phyloP scores from a whole-genome alignment of 2,797 vertebrate genomes.

The Sebastes alutus region DNA sequence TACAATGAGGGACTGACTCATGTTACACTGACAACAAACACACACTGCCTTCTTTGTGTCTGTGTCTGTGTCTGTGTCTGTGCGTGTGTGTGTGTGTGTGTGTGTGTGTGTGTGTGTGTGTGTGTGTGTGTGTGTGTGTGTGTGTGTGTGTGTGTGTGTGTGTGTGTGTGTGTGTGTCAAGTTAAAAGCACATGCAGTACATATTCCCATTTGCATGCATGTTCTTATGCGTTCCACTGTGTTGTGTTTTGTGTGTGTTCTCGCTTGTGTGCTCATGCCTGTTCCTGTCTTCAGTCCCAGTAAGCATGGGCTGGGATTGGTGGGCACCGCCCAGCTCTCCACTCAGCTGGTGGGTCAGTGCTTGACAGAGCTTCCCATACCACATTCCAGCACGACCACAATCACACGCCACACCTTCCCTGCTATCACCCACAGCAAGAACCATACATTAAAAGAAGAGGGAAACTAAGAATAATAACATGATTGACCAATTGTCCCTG shows the following conservation, averaged over 20 bases:
- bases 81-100: neutral
- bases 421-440: neutral
- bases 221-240: neutral
- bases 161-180: neutral
- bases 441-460: neutral
- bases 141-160: neutral
- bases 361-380: slow-evolving; percentile 15
- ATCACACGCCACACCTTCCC: slow-evolving; percentile 18
- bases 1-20: slow-evolving; percentile 1
- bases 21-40: slow-evolving; percentile 12
- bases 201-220: neutral
- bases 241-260: neutral
- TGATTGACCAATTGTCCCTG: neutral
- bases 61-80: no score
- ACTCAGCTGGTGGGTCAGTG: slow-evolving; percentile 3
- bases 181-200: neutral
- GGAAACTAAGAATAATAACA: neutral
- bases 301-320: neutral
- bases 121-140: neutral
- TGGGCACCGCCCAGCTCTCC: slow-evolving; percentile 12
- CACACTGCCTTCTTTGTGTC: neutral
- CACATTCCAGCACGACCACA: neutral
- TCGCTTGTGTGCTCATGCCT: neutral
- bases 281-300: slow-evolving; percentile 11
- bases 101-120: no score